These are phyloP conservation scores for Terrapene triunguis DNA, from an alignment of 2,113 vertebrate species.

Conservation along the genomic window DNA sequence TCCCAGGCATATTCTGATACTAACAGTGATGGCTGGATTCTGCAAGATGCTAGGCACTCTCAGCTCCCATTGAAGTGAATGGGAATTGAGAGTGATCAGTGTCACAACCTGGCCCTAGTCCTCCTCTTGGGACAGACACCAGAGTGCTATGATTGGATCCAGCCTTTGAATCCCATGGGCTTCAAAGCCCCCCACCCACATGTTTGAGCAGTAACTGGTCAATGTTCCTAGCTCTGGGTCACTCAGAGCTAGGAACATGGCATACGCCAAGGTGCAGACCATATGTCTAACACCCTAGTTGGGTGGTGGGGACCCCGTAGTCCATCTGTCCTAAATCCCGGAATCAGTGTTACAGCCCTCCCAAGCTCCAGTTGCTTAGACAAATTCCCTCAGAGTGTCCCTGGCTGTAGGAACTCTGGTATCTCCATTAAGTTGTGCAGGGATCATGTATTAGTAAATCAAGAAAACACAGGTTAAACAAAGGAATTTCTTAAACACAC, in stretches of 20 bases:
- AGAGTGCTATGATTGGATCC: neutral
- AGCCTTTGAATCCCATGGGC: neutral
- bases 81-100: neutral
- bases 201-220: neutral
- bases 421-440: neutral
- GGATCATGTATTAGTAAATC: neutral
- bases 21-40: neutral
- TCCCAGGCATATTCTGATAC: neutral
- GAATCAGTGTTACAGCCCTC: neutral
- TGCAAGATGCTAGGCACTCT: neutral
- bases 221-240: neutral
- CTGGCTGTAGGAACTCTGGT: neutral
- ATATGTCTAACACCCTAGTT: neutral
- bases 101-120: neutral
- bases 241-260: neutral
- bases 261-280: neutral
- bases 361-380: neutral
- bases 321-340: neutral
- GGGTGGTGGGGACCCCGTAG: neutral
- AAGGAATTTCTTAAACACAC: neutral
- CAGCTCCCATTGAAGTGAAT: neutral
- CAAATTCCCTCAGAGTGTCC: neutral
- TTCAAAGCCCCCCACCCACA: neutral
- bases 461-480: neutral
- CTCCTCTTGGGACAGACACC: neutral